phyloP scores from a whole-genome alignment of 2,888 invertebrate species.

The Trachelus iudaicus region DNA sequence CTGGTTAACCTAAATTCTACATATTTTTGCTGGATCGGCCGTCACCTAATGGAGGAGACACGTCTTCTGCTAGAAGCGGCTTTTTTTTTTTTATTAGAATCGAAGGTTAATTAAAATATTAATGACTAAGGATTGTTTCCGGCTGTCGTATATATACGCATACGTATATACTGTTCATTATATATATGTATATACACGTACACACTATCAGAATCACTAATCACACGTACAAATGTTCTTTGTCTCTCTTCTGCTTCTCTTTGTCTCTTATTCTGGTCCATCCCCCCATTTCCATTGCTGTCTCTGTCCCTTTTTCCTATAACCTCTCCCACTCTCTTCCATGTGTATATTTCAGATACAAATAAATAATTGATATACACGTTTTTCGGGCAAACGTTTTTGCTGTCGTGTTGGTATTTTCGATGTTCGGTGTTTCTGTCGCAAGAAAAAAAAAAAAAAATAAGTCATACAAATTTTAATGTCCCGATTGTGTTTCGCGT shows the following conservation, averaged over 20 bases:
- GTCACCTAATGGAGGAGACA: not conserved
- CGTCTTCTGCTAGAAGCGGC: not conserved
- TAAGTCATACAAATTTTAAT: not conserved
- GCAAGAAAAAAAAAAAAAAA: conserved; percentile 16
- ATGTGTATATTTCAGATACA: conserved; percentile 30
- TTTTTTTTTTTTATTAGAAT: not conserved
- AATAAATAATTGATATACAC: conserved; percentile 43
- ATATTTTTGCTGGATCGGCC: not conserved
- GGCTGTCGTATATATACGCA: conserved; percentile 31
- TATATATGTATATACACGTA: conserved; percentile 32
- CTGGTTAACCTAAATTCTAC: too few species aligned
- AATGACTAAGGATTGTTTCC: not conserved
- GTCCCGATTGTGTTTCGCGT: not conserved
- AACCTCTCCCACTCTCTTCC: conserved; percentile 17
- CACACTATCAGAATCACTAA: conserved; percentile 15
- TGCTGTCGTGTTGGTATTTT: conserved; percentile 55
- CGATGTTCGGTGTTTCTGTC: conserved; percentile 46
- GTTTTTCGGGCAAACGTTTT: conserved; percentile 48
- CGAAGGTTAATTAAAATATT: not conserved
- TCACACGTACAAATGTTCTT: conserved; percentile 11
- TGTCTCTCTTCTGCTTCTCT: not conserved
- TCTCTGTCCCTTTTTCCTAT: conserved; percentile 7
- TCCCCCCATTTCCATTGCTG: not conserved
- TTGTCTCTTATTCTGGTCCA: conserved; percentile 12
- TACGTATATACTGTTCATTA: conserved; percentile 20